Percentiles rank a stretch among this genome's conserved stretches.
Conservation (phyloP, 1,140 invertebrate species). For the Lethrus apterus region DNA sequence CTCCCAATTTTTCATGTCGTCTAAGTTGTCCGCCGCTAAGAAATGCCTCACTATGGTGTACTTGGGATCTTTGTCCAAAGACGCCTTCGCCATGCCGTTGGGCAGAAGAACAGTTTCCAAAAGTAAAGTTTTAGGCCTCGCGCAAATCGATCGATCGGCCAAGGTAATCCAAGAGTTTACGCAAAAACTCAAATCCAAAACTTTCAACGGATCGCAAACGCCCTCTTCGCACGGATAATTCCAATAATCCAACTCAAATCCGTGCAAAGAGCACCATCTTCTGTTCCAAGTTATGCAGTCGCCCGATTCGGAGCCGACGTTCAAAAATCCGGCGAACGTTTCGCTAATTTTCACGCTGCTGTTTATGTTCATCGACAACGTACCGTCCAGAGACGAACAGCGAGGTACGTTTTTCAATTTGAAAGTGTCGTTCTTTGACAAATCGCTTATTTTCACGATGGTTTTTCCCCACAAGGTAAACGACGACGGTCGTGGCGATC, state of each 20-base stretch:
- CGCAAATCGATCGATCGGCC: conserved; percentile 36
- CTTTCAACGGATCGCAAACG: conserved; percentile 27
- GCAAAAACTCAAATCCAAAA: conserved; percentile 38
- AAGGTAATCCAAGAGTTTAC: conserved; percentile 23
- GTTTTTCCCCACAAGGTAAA: conserved; percentile 24
- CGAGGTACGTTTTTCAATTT: conserved; percentile 27
- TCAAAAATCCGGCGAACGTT: conserved; percentile 38
- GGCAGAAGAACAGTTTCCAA: conserved; percentile 31
- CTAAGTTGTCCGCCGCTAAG: conserved; percentile 34
- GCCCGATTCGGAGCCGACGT: conserved; percentile 32
- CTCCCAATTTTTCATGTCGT: conserved; percentile 40
- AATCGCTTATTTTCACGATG: conserved; percentile 20
- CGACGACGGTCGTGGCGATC: conserved; percentile 15
- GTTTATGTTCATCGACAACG: conserved; percentile 32
- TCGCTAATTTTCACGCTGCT: conserved; percentile 31
- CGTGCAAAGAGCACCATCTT: conserved; percentile 40
- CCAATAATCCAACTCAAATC: conserved; percentile 38
- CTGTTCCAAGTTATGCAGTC: conserved; percentile 37
- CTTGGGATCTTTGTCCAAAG: conserved; percentile 22
- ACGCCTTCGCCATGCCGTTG: not conserved
- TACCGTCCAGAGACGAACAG: conserved; percentile 31
- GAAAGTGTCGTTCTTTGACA: conserved; percentile 20
- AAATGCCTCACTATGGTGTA: conserved; percentile 26
- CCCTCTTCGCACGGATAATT: conserved; percentile 42
- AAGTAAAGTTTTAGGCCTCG: conserved; percentile 38